Conservation (phyloP, 2,113 vertebrate species). For the Diadophis punctatus region DNA sequence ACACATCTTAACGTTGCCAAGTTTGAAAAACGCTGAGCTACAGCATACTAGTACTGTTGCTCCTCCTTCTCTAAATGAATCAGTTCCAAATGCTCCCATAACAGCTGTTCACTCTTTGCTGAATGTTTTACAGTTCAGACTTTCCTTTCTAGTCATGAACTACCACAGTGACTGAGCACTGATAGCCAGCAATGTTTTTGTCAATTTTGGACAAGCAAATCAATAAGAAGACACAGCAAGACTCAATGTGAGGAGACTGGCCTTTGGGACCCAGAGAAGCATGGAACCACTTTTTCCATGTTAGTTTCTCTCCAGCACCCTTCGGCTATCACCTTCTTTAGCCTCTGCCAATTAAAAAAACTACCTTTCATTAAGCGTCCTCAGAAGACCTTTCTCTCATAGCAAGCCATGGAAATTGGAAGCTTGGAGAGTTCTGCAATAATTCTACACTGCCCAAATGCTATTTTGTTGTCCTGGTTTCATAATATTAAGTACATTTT, state of each 20-base stretch:
- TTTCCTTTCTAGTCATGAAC: slow-evolving; percentile 54
- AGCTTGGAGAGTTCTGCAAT: slow-evolving; percentile 29
- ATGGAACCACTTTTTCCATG: slow-evolving; percentile 71
- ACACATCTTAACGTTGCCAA: neutral
- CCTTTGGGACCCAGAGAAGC: slow-evolving; percentile 66
- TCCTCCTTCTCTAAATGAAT: slow-evolving; percentile 48
- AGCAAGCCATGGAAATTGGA: slow-evolving; percentile 59
- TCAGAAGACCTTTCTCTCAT: slow-evolving; percentile 64
- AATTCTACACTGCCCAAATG: slow-evolving; percentile 24
- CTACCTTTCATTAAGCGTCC: slow-evolving; percentile 70
- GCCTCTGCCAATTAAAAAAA: slow-evolving; percentile 79
- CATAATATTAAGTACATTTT: slow-evolving; percentile 13
- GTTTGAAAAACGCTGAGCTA: neutral
- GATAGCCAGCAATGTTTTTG: slow-evolving; percentile 63
- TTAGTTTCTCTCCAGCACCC: slow-evolving; percentile 69
- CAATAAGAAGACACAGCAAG: slow-evolving; percentile 72
- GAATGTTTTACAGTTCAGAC: slow-evolving; percentile 43
- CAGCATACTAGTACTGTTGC: neutral
- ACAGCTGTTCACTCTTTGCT: slow-evolving; percentile 16
- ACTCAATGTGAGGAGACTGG: slow-evolving; percentile 75
- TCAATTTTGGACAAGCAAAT: slow-evolving; percentile 72
- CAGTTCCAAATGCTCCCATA: slow-evolving; percentile 52
- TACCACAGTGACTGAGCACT: slow-evolving; percentile 51
- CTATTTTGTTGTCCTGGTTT: neutral
- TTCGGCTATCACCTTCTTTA: slow-evolving; percentile 72